phyloP scores from a whole-genome alignment of 2,888 invertebrate genomes.

The Poecilobothrus nobilitatus region DNA sequence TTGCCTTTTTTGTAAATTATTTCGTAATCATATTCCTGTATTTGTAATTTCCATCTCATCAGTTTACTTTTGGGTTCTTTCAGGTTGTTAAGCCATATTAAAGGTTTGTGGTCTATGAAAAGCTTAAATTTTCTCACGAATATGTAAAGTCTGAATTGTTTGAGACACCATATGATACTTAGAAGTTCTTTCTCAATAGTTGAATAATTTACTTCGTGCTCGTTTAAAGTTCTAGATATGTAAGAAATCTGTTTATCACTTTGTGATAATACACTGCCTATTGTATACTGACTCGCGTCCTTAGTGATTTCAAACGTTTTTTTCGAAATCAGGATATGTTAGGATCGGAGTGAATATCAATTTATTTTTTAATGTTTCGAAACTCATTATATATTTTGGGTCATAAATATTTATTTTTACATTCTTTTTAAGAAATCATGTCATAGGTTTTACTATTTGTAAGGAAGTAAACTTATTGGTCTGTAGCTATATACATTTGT shows the following conservation, averaged over 20 bases:
- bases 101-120: not conserved
- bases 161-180: not conserved
- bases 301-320: constrained; percentile 7
- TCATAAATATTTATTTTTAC: constrained; percentile 10
- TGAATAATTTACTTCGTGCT: not conserved
- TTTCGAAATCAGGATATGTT: constrained; percentile 5
- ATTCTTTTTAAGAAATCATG: constrained; percentile 13
- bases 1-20: not conserved
- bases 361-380: constrained; percentile 4
- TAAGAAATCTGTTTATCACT: not conserved
- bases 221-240: no score
- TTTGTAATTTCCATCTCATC: not conserved
- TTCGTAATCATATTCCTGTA: not conserved
- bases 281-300: constrained; percentile 10
- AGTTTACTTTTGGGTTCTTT: no score
- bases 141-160: not conserved
- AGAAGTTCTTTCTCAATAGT: not conserved
- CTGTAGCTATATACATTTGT: no score
- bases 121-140: not conserved
- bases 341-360: constrained; percentile 4
- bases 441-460: constrained; percentile 21
- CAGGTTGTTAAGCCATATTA: no score
- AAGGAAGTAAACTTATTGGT: no score
- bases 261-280: constrained; percentile 11
- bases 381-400: not conserved